Base-by-base conservation (phyloP, 2,888 invertebrate species). In the Hololepta plana region DNA sequence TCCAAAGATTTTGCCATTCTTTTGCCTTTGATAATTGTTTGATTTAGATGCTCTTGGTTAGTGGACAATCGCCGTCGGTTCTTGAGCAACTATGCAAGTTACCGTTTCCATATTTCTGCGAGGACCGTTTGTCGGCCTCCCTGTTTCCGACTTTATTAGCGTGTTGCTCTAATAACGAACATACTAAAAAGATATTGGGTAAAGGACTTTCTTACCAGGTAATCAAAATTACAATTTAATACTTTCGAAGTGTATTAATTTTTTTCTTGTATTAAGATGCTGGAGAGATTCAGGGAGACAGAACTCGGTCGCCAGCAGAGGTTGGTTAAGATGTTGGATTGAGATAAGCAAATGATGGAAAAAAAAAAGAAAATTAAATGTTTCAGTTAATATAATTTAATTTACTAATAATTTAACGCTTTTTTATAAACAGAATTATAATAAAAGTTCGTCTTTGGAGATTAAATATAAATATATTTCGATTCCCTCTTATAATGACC, bases 31-130 rank as follows among this genome's bases (percentile, higher is more conserved):
- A n/a, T n/a, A n/a, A n/a, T 31, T 34, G 36, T 29, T 32, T 39
- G 27, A 61, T 64, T 4, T 58, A 77, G 76, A 63, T 66, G 54
- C 60, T 74, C 31, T 59, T 80, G 30, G 74, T 79, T 42, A 70
- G 75, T 20, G 79, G 79, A 3, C 71, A 73, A 41, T 65, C 72
- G 11, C 76, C 77, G 1, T 77, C 79, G 19, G 82, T 79, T 23
- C 65, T 88, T 12, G 84, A 82, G 52, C 84, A 81, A 41, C 59
- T 90, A 22, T 84, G 84, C 55, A 72, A 68, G 0, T 56, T 88
- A 38, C 87, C 88, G 0, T 82, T 87, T 41, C 75, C 76, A 39
- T 88, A 84, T 62, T 79, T 88, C 53, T 77, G 79, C 23, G 77
- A 81, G 30, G 67, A 69, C 14, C 47, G 58, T 2, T 64, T 85